Conservation (phyloP, 2,797 vertebrate genomes). For the Tarsius wallacei region DNA sequence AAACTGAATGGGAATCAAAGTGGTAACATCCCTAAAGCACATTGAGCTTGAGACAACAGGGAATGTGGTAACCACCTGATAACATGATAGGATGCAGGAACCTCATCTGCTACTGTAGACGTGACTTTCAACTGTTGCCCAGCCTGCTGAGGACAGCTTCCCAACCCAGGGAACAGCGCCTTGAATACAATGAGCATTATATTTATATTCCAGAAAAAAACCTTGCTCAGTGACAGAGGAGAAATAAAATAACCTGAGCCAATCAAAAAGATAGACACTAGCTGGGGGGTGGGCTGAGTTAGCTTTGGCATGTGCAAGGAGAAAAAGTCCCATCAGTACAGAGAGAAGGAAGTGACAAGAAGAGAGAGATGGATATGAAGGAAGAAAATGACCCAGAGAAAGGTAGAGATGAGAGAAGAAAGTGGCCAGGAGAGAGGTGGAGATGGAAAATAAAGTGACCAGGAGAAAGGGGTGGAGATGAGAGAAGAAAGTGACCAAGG, state of each 20-base stretch:
- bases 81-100: neutral
- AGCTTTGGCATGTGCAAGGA: neutral
- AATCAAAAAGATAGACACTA: neutral
- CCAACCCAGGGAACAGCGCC: neutral
- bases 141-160: neutral
- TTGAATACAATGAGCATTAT: neutral
- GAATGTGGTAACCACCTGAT: neutral
- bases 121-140: too few species aligned
- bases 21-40: neutral
- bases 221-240: neutral
- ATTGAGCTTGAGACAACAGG: constrained; percentile 31
- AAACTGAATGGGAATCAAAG: neutral
- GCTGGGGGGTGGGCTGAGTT: neutral
- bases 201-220: neutral
- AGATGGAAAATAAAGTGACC: neutral
- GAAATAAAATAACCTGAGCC: neutral
- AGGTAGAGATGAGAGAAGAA: too few species aligned
- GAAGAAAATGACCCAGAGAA: too few species aligned
- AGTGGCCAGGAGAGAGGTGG: too few species aligned
- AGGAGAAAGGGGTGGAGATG: neutral
- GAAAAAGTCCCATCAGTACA: neutral
- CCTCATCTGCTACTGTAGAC: neutral
- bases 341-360: neutral
- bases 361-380: neutral
- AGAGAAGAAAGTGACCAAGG: neutral